phyloP scores from a whole-genome alignment of 2,113 vertebrate genomes.

The Amphiprion percula region DNA sequence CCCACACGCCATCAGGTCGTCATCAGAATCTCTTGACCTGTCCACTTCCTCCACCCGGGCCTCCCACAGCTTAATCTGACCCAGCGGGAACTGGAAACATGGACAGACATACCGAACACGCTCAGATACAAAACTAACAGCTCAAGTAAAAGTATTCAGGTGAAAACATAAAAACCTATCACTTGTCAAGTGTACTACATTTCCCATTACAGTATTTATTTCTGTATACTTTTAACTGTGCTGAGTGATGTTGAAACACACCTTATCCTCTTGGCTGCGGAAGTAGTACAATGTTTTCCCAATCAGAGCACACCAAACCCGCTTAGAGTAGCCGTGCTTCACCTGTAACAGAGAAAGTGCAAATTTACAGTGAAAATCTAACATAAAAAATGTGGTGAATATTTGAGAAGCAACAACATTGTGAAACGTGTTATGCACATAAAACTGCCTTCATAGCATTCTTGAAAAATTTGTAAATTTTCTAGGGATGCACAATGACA shows the following conservation, averaged over 20 bases:
- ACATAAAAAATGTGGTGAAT: neutral
- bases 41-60: conserved; percentile 94
- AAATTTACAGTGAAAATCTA: neutral
- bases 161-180: too few species aligned
- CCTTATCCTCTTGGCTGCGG: conserved; percentile 97
- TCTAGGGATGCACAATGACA: too few species aligned
- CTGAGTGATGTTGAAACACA: conserved; percentile 48
- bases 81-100: conserved; percentile 91
- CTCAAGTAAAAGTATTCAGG: too few species aligned
- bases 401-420: too few species aligned
- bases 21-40: conserved; percentile 91
- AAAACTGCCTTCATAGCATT: too few species aligned
- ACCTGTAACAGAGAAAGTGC: conserved; percentile 82
- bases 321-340: conserved; percentile 96
- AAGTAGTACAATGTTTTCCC: conserved; percentile 96
- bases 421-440: too few species aligned
- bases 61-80: conserved; percentile 96
- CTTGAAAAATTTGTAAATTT: too few species aligned
- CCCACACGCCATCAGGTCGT: conserved; percentile 89
- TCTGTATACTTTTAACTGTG: too few species aligned
- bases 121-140: neutral
- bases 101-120: neutral
- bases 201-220: too few species aligned
- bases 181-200: too few species aligned
- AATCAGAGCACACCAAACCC: conserved; percentile 94